These are phyloP conservation scores for Corvus cornix DNA, from an alignment of 2,113 vertebrate species.

Conservation along the genomic window DNA sequence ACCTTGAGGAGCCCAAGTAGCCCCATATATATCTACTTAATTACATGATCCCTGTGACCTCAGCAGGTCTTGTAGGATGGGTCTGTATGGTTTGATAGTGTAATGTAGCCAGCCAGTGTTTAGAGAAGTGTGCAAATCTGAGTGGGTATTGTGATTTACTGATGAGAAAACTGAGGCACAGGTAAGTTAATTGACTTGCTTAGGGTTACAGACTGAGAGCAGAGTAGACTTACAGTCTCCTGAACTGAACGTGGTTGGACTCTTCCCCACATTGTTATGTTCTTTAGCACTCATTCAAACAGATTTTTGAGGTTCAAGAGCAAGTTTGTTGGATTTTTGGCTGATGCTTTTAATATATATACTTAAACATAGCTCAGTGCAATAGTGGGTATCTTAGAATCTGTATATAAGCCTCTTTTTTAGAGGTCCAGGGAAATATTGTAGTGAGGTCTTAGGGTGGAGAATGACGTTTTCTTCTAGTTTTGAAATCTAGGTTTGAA, in stretches of 20 bases:
- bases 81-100: neutral
- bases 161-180: neutral
- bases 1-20: neutral
- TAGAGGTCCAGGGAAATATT: neutral
- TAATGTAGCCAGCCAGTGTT: neutral
- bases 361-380: neutral
- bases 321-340: neutral
- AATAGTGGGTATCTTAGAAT: neutral
- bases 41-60: neutral
- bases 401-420: neutral
- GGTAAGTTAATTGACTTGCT: neutral
- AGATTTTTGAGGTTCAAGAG: neutral
- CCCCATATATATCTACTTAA: neutral
- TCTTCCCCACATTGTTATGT: neutral
- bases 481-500: neutral
- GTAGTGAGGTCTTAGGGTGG: neutral
- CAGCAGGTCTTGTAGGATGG: neutral
- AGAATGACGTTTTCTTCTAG: neutral
- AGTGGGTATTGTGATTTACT: neutral
- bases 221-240: neutral
- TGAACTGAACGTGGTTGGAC: neutral
- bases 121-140: neutral
- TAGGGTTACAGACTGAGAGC: neutral
- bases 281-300: neutral
- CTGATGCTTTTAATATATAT: neutral